phyloP scores from a whole-genome alignment of 2,888 invertebrate genomes.

The Fabriciana adippe region DNA sequence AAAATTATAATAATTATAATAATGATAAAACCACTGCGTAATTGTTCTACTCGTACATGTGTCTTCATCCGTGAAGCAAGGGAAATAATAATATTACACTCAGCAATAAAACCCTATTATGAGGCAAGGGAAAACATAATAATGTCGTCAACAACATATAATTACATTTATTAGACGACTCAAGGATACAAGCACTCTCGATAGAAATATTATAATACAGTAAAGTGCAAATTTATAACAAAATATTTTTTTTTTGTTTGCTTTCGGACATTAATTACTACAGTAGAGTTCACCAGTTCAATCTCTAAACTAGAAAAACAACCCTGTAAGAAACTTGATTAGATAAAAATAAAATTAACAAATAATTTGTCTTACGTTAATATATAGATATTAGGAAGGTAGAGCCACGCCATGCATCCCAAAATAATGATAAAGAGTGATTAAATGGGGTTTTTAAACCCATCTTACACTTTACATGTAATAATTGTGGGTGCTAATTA shows the following conservation, averaged over 20 bases:
- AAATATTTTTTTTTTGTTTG: background rate
- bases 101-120: slow-evolving; percentile 17
- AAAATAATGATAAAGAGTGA: too few relatives aligned
- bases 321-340: too few relatives aligned
- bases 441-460: too few relatives aligned
- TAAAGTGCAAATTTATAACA: background rate
- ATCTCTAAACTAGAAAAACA: too few relatives aligned
- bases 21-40: background rate
- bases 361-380: too few relatives aligned
- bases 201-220: slow-evolving; percentile 2
- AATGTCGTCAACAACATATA: slow-evolving; percentile 11
- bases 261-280: too few relatives aligned
- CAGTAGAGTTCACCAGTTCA: too few relatives aligned
- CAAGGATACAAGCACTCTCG: slow-evolving; percentile 16
- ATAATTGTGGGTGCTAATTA: too few relatives aligned
- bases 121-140: slow-evolving; percentile 10
- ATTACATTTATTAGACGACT: slow-evolving; percentile 9
- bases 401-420: too few relatives aligned
- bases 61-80: slow-evolving; percentile 10
- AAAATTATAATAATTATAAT: background rate
- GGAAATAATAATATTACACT: slow-evolving; percentile 16
- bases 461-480: too few relatives aligned
- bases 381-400: too few relatives aligned
- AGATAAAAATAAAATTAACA: too few relatives aligned
- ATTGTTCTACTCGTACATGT: slow-evolving; percentile 10